Evolutionary conservation across 1,140 invertebrate genomes (phyloP), one percentile per base, ranked within the genome.

Genomic region (Zaprionus gabonicus): DNA sequence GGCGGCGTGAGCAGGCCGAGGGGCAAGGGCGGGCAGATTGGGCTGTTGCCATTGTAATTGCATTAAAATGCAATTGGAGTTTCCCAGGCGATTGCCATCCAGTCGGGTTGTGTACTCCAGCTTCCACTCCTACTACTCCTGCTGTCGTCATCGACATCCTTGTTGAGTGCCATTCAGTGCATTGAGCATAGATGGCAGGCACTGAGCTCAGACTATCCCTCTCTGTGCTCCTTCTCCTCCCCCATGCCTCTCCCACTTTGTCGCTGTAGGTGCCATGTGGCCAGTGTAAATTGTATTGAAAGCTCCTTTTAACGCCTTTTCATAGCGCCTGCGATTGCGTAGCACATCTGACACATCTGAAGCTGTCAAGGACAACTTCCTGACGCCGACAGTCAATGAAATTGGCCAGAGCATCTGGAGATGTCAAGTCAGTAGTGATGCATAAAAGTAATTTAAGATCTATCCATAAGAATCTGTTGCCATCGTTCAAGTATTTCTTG

Each of bases 31-130:
- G 36, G 28, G 27, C 44, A 70, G 64, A 65, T 68, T 83, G 83
- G 81, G 60, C 64, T 74, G 58, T 51, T 51, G 46, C 20, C 46
- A 49, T 77, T 88, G 85, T 90, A 92, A 92, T 92, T 92, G 91
- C 91, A 92, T 92, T 92, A 92, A 92, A 92, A 92, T 92, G 91
- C 91, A 92, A 92, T 92, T 92, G 53, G 71, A 86, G 74, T 88
- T 64, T 72, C 62, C 75, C 68, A 70, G 65, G 63, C 36, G 38
- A 44, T 53, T 23, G 31, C 58, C 41, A 53, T 60, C 20, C 41
- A 17, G 36, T 28, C 49, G 17, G n/a, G 41, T n/a, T 28, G 13
- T 46, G 20, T 9, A 13, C 25, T 44, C n/a, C 3, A 49, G 25
- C 27, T 31, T 7, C 38, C 15, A 9, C 38, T 46, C 6, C 41